Percentiles rank a stretch among this genome's conserved stretches.
Conservation (phyloP, 2,113 vertebrate species). For the Terrapene triunguis region DNA sequence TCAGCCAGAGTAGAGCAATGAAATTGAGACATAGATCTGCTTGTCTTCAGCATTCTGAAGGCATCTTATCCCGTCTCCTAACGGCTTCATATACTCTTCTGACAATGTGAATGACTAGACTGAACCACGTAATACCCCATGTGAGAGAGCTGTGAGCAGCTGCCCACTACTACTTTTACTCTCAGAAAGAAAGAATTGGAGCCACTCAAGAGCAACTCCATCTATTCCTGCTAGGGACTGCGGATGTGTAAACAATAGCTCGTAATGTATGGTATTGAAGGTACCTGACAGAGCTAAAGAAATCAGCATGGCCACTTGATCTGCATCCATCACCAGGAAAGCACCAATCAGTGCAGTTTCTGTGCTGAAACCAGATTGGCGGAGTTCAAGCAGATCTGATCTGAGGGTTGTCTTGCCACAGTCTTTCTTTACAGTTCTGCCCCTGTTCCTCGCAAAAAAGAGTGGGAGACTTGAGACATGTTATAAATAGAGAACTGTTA, state of each 20-base stretch:
- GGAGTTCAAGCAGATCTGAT: background rate
- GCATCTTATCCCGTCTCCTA: background rate
- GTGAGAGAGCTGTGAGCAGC: background rate
- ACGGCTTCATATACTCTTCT: background rate
- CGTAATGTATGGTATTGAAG: background rate
- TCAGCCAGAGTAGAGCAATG: background rate
- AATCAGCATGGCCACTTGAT: background rate
- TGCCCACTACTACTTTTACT: background rate
- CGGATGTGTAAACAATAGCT: background rate
- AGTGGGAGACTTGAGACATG: background rate
- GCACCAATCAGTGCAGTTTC: background rate
- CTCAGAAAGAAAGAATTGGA: background rate
- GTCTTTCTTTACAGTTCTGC: background rate
- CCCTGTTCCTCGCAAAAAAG: background rate
- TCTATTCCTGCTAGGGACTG: background rate
- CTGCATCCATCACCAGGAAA: background rate
- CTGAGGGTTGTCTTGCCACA: background rate
- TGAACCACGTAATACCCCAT: background rate
- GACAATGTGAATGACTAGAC: background rate
- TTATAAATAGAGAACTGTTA: background rate
- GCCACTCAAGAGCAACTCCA: background rate
- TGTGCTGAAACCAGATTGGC: background rate
- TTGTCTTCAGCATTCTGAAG: background rate
- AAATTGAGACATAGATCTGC: background rate
- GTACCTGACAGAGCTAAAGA: background rate